Base-by-base conservation (phyloP, 1,140 invertebrate species). In the Sarcophaga peregrina region DNA sequence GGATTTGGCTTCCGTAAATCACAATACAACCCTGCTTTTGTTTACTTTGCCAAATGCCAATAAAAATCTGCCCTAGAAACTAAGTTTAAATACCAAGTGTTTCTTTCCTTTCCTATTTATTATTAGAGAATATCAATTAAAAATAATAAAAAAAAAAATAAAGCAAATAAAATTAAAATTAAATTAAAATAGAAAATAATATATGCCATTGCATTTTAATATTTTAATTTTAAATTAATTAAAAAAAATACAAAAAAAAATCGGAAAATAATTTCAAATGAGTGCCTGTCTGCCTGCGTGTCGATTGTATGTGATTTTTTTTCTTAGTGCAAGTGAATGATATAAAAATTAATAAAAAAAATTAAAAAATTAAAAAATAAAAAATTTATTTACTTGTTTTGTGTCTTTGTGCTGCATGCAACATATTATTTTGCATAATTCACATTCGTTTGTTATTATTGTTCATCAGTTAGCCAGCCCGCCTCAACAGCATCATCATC, bases 341-440 rank as follows among this genome's bases (percentile, higher is more conserved):
- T 68, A 68, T 58, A 58, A 58, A 76, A 46, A 76, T 76, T 75
- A 37, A 37, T 45, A 47, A 75, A 37, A 37, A 37, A 37, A n/a
- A n/a, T n/a, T 37, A 37, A 37, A 37, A 2, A 37, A 37, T 2
- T n/a, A n/a, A n/a, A 37, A 37, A 37, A 37, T 37, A 37, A 37
- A 37, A 2, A 37, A 37, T 2, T n/a, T 47, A 62, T 25, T 81
- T 68, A 62, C 37, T 81, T 81, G 80, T 81, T 81, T 78, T 52
- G 75, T 78, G 75, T 78, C 75, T 78, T 78, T 78, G 75, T 78
- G 75, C 75, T 78, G 75, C 75, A 78, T 78, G 75, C 75, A 78
- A 78, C 75, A 78, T 50, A 50, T 52, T 78, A 78, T 78, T 78
- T 78, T 78, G 47, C 75, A 78, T 78, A 78, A 78, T 78, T 78